phyloP scores from a whole-genome alignment of 2,113 vertebrate species.

The Murina feae region DNA sequence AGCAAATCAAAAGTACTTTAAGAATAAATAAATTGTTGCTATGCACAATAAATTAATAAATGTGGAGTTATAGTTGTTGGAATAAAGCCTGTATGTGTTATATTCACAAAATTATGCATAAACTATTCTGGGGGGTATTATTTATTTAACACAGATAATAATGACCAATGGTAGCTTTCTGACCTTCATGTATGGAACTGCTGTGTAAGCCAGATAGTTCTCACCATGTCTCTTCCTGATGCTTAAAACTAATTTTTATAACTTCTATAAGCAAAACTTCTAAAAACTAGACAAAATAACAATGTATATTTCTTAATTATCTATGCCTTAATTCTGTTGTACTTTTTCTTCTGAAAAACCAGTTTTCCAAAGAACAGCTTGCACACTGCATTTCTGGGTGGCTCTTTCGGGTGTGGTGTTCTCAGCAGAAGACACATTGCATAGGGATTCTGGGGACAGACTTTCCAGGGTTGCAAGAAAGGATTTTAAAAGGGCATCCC shows the following conservation, averaged over 20 bases:
- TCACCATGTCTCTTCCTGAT: not conserved
- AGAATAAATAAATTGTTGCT: conserved; percentile 55
- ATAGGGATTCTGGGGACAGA: not conserved
- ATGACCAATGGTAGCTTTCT: conserved; percentile 11
- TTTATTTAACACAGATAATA: conserved; percentile 49
- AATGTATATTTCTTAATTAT: not conserved
- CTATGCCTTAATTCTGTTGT: conserved; percentile 26
- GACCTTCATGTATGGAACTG: not conserved
- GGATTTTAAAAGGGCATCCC: not conserved
- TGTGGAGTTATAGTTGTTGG: not conserved
- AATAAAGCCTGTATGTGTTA: conserved; percentile 6
- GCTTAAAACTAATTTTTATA: conserved; percentile 20
- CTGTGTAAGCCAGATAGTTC: not conserved
- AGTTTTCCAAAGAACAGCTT: not conserved
- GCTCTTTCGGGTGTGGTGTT: not conserved
- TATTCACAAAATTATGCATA: not conserved
- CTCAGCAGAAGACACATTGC: not conserved
- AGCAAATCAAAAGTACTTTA: conserved; percentile 59
- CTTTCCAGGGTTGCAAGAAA: not conserved
- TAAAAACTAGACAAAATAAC: conserved; percentile 2
- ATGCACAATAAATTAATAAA: conserved; percentile 43
- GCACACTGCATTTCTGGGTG: not conserved
- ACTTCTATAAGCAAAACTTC: not conserved
- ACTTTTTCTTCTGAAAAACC: conserved; percentile 15
- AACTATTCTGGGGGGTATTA: conserved; percentile 1